Percentiles rank a stretch among this genome's conserved stretches.
Conservation (phyloP, 2,888 invertebrate species). For the Griposia aprilina region DNA sequence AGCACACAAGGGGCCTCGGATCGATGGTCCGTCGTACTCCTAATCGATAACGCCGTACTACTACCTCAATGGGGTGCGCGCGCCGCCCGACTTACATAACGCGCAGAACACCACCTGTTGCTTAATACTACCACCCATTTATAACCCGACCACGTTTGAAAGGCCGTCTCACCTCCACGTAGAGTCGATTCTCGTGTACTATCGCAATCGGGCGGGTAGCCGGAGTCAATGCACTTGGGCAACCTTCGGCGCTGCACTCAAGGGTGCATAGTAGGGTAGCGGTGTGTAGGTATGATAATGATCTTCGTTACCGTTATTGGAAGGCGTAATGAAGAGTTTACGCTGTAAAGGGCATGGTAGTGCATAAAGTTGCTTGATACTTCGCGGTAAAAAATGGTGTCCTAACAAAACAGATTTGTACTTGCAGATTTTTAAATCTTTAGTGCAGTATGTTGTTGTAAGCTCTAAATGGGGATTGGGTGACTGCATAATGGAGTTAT, state of each 20-base stretch:
- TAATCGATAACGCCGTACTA: constrained; percentile 87
- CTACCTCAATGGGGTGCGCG: constrained; percentile 88
- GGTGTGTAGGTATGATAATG: constrained; percentile 83
- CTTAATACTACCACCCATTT: constrained; percentile 85
- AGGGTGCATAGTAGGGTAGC: constrained; percentile 88
- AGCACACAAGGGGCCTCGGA: constrained; percentile 78
- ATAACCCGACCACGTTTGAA: constrained; percentile 78
- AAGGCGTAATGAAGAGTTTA: constrained; percentile 72
- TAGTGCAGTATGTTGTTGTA: constrained; percentile 55
- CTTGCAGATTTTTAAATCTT: constrained; percentile 58
- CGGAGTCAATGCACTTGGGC: constrained; percentile 88
- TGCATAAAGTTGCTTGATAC: constrained; percentile 60
- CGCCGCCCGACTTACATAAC: constrained; percentile 87
- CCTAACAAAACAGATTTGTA: constrained; percentile 59
- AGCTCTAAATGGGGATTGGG: constrained; percentile 25
- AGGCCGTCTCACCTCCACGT: constrained; percentile 69
- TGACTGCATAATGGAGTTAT: constrained; percentile 52
- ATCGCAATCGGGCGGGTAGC: constrained; percentile 78
- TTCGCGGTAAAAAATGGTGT: constrained; percentile 30
- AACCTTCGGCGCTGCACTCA: constrained; percentile 89
- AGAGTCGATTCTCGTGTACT: constrained; percentile 53
- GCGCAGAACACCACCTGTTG: constrained; percentile 88
- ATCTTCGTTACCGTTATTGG: constrained; percentile 86
- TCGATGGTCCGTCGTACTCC: constrained; percentile 84
- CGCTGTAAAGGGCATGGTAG: constrained; percentile 60